phyloP scores from a whole-genome alignment of 2,888 invertebrate genomes.

The Teleiodes luculella region DNA sequence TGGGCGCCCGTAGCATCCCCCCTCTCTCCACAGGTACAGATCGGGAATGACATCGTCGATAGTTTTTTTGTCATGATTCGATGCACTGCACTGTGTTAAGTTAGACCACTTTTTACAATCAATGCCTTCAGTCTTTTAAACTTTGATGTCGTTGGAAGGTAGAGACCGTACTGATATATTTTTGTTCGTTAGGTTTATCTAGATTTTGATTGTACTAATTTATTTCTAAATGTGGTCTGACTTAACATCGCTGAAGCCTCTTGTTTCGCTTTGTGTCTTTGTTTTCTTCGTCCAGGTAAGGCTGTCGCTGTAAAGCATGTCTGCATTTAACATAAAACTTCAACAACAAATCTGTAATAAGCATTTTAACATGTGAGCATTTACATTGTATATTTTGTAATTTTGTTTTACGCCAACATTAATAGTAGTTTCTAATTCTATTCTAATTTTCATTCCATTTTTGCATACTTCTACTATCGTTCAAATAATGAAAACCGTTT shows the following conservation, averaged over 20 bases:
- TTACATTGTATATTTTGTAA: too few relatives aligned
- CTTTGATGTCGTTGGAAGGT: too few relatives aligned
- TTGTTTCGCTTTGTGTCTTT: background rate
- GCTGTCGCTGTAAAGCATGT: background rate
- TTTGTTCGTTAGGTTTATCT: too few relatives aligned
- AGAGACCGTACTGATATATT: too few relatives aligned
- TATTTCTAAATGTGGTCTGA: background rate
- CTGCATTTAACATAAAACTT: background rate
- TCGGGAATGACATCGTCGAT: slow-evolving; percentile 34
- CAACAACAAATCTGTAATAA: too few relatives aligned
- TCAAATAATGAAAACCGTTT: background rate
- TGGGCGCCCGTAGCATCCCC: slow-evolving; percentile 74
- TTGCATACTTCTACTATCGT: background rate
- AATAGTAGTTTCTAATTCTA: too few relatives aligned
- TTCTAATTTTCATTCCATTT: too few relatives aligned
- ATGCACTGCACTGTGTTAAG: background rate
- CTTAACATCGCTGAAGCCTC: background rate
- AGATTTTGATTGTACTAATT: too few relatives aligned
- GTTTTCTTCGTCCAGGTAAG: background rate
- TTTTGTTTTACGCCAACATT: too few relatives aligned
- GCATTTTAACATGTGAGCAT: too few relatives aligned
- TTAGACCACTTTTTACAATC: background rate
- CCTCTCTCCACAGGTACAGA: slow-evolving; percentile 69
- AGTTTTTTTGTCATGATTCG: slow-evolving; percentile 34
- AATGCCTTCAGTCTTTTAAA: too few relatives aligned